Evolutionary conservation across 2,888 invertebrate genomes (phyloP).

Genomic region (Lamproptera curius): DNA sequence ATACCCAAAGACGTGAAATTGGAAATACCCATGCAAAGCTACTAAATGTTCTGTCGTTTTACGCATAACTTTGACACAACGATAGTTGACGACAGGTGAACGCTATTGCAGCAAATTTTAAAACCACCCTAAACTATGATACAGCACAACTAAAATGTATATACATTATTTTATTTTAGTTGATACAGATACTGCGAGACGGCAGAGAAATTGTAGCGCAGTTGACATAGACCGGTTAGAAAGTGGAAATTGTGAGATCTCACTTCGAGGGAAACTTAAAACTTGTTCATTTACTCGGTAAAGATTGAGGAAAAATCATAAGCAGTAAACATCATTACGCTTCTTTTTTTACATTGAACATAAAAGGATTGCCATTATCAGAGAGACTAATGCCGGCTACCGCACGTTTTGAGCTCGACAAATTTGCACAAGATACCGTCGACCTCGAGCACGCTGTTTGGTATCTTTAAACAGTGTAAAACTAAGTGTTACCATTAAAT

Average conservation of each 20-base stretch:
- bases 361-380: no score
- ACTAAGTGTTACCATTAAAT: no score
- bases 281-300: no score
- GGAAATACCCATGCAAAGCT: constrained; percentile 20
- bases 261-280: background rate
- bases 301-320: no score
- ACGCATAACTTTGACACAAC: background rate
- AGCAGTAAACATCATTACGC: no score
- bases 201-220: no score
- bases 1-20: constrained; percentile 8
- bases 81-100: no score
- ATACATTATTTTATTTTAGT: no score
- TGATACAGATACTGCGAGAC: no score
- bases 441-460: constrained; percentile 1
- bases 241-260: constrained; percentile 5
- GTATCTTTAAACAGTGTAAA: no score
- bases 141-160: background rate
- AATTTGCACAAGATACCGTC: constrained; percentile 9
- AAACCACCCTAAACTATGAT: background rate
- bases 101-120: no score
- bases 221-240: constrained; percentile 4
- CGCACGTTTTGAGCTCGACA: background rate
- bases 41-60: background rate
- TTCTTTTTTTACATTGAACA: no score
- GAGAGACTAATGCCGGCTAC: background rate